Percentiles rank a stretch among this genome's conserved stretches.
These are phyloP conservation scores for Macquaria australasica DNA, from an alignment of 2,113 vertebrate genomes.

Conservation along the genomic window DNA sequence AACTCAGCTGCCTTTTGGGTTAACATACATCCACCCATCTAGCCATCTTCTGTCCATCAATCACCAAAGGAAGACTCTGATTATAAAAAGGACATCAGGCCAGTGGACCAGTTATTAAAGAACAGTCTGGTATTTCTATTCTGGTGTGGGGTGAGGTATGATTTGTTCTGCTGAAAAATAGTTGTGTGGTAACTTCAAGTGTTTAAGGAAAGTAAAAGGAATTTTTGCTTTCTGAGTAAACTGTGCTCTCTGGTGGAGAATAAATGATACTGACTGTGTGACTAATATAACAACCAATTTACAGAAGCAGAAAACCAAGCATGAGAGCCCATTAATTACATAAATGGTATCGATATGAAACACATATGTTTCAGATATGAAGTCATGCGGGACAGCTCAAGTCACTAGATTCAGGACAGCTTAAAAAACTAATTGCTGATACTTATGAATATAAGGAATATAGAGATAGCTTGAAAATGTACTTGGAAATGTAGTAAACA, in stretches of 20 bases:
- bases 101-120: not conserved
- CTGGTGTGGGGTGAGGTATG: no score
- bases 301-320: not conserved
- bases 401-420: no score
- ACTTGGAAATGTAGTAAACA: not conserved
- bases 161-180: not conserved
- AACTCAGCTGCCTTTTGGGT: not conserved
- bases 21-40: not conserved
- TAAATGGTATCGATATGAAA: not conserved
- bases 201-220: not conserved
- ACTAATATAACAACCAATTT: not conserved
- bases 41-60: not conserved
- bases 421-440: no score
- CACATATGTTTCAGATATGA: not conserved
- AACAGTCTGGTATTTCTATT: not conserved
- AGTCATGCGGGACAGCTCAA: no score
- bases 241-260: constrained; percentile 53
- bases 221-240: constrained; percentile 29
- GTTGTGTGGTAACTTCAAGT: not conserved
- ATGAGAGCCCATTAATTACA: not conserved
- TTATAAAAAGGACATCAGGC: not conserved
- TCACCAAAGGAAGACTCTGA: no score
- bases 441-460: not conserved
- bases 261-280: constrained; percentile 1
- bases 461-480: not conserved